Evolutionary conservation across 2,113 vertebrate species (phyloP).

Genomic region (Corythaeola cristata): DNA sequence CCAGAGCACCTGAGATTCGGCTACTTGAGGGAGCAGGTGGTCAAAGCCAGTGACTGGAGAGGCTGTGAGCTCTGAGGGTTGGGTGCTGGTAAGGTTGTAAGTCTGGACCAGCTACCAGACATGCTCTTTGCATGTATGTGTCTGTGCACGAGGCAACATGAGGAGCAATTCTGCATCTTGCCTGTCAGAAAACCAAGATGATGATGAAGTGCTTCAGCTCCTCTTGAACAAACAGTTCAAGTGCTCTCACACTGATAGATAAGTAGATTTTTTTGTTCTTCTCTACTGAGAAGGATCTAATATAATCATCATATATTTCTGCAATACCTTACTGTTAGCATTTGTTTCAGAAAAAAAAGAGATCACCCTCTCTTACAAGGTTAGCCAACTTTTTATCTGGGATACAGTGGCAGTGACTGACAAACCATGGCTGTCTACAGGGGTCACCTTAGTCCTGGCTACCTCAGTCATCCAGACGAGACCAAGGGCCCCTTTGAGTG

Average conservation of each 20-base stretch:
- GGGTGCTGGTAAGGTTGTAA: not conserved
- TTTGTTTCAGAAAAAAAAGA: not conserved
- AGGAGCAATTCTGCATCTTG: not conserved
- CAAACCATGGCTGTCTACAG: not conserved
- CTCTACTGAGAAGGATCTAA: not conserved
- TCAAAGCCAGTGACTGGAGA: not conserved
- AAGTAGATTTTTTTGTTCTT: not conserved
- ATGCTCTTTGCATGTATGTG: rapidly evolving
- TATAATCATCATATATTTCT: not conserved
- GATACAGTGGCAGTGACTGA: not conserved
- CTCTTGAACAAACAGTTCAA: not conserved
- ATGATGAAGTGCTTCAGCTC: not conserved
- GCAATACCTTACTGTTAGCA: not conserved
- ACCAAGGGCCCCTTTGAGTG: not conserved
- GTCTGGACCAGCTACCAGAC: not conserved
- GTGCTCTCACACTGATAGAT: not conserved
- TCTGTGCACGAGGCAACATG: not conserved
- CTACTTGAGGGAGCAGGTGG: not conserved
- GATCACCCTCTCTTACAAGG: not conserved
- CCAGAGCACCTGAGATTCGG: not conserved
- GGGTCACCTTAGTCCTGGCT: not conserved
- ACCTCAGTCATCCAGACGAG: not conserved
- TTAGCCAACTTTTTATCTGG: not conserved
- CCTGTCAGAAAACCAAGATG: not conserved
- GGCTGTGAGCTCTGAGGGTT: not conserved